These are phyloP conservation scores for Heptranchias perlo DNA, from an alignment of 2,113 vertebrate species.

Conservation along the genomic window DNA sequence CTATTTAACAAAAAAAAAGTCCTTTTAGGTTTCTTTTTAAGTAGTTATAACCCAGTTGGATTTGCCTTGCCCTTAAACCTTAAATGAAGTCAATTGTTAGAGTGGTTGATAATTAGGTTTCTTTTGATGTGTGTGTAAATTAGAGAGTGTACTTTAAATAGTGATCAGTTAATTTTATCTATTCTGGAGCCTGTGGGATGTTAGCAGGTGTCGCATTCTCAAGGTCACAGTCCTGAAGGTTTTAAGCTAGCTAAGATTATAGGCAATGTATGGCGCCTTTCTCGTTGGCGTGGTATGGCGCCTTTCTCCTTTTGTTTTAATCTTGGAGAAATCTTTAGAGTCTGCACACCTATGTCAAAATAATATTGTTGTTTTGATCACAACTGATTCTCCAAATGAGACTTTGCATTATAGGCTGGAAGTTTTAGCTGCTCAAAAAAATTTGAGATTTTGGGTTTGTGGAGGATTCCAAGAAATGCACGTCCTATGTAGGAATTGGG, in stretches of 20 bases:
- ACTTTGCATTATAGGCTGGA: neutral
- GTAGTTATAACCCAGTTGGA: neutral
- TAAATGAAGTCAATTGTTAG: neutral
- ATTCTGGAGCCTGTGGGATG: neutral
- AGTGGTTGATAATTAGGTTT: neutral
- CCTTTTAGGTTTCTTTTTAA: neutral
- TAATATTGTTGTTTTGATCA: neutral
- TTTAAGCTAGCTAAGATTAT: neutral
- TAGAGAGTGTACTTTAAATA: neutral
- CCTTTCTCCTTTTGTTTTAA: too few species aligned
- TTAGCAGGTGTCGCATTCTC: neutral
- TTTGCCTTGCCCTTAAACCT: neutral
- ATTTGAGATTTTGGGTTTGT: too few species aligned
- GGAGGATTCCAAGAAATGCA: too few species aligned
- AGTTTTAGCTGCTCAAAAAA: neutral
- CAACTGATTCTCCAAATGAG: neutral
- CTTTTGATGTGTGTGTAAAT: neutral
- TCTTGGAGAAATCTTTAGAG: too few species aligned
- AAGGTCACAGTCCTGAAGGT: neutral
- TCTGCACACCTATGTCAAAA: neutral
- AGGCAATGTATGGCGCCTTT: neutral
- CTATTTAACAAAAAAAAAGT: neutral
- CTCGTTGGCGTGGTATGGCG: neutral
- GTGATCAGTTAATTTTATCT: neutral
- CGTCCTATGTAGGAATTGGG: too few species aligned